A percentile compares a stretch with the other conserved stretches of the same genome.
Evolutionary conservation across 2,888 invertebrate genomes (phyloP).

Genomic region (Carterocephalus palaemon): DNA sequence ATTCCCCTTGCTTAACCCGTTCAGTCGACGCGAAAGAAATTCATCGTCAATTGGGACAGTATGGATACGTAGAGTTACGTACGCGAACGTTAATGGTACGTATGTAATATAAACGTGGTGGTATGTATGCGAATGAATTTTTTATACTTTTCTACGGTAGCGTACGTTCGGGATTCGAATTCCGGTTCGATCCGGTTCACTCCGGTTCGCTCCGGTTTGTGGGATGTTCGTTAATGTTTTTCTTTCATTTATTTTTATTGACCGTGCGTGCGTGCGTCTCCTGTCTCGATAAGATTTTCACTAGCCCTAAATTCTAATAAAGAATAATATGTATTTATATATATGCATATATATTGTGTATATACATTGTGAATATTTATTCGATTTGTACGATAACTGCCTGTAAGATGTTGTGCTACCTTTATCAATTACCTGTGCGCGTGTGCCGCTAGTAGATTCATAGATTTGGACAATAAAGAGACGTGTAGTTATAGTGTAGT

Average conservation of each 20-base stretch:
- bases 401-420: conserved; percentile 34
- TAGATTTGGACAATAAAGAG: conserved; percentile 59
- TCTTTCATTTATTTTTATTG: conserved; percentile 5
- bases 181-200: conserved; percentile 14
- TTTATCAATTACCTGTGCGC: conserved; percentile 26
- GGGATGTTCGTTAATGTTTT: conserved; percentile 12
- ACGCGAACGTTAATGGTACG: conserved; percentile 15
- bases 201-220: conserved; percentile 14
- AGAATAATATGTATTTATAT: conserved; percentile 4
- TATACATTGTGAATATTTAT: conserved; percentile 28
- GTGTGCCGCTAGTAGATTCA: conserved; percentile 44
- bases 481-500: conserved; percentile 35
- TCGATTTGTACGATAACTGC: conserved; percentile 36
- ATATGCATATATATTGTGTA: conserved; percentile 1
- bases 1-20: conserved; percentile 14
- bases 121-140: conserved; percentile 8
- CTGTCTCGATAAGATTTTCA: not conserved
- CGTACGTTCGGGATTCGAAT: conserved; percentile 15
- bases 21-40: conserved; percentile 24
- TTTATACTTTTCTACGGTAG: conserved; percentile 21
- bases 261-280: conserved; percentile 18
- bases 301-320: conserved; percentile 1
- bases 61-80: conserved; percentile 5
- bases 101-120: conserved; percentile 17
- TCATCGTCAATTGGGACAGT: conserved; percentile 16